Base-by-base conservation (phyloP, 2,888 invertebrate genomes). In the Schrankia costaestrigalis region DNA sequence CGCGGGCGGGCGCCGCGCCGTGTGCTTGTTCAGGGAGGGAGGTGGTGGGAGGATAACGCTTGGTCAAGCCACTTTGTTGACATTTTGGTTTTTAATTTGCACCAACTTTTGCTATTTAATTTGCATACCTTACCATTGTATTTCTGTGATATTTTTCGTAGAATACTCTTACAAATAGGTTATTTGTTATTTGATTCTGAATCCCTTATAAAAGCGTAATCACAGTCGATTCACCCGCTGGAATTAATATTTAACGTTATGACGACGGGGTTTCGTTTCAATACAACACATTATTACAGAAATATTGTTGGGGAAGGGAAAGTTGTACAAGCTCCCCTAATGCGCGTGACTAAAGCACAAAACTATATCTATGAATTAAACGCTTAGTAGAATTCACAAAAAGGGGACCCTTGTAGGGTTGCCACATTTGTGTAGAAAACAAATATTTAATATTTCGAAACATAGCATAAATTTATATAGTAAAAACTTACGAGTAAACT, bases 291-390 rank as follows among this genome's bases (percentile, higher is more conserved):
- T 70, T 74, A 72, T 75, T 70, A 75, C 64, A 63, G 66, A 63
- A 71, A 74, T 73, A 73, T 71, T 64, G 60, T 50, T 51, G 56
- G 44, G 65, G 67, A 69, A 69, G 70, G 60, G 56, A 50, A 55
- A 56, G 42, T 52, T 53, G 55, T 57, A 53, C 53, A 51, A 45
- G 55, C 67, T 68, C 75, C 79, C 79, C 73, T 71, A 67, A 72
- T 64, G 68, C 64, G 71, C 72, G 68, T 64, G 64, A 64, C 71
- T 78, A 64, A 76, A 76, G 63, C 69, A 68, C 66, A 71, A 75
- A 74, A 74, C 77, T 78, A 75, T 76, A 71, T 74, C 69, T 72
- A 68, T 71, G 74, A 77, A 77, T 78, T 78, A 74, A 75, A 71
- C 69, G 75, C 75, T 78, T 72, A 72, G 71, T 62, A 65, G 65